Base-by-base conservation (phyloP, 2,888 invertebrate genomes). In the Dusona sp. region DNA sequence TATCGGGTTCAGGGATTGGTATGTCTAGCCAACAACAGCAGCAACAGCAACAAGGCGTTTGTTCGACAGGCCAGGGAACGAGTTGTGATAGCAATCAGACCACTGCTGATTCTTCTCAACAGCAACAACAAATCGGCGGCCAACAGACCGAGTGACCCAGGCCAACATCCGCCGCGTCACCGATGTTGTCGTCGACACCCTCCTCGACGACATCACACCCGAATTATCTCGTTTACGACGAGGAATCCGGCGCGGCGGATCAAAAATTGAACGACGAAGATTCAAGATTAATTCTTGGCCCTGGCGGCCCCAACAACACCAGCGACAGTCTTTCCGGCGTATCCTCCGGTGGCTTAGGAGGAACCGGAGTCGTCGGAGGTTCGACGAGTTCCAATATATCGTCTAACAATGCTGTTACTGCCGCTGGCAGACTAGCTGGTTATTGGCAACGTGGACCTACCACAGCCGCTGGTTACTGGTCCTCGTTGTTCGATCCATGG, bases 141-240 rank as follows among this genome's bases (percentile, higher is more conserved):
- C 57, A 83, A 16, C 83, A 88, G 88, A 81, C 89, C 86, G 94
- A 94, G 94, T 94, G 94, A 94, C 94, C 93, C 93, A 93, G 93
- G 94, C 92, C 94, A 85, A 90, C 93, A 92, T 94, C 94, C 93
- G 94, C 92, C 92, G 92, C 92, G 2, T 93, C 94, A 79, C 92
- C 94, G 57, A 92, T 94, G 83, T 84, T 93, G 81, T 94, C 94
- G 64, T 93, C 94, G 88, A 93, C 94, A 68, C 92, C 94, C 11
- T 94, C 94, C 81, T 94, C 94, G 82, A 92, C 93, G 88, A 90
- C 93, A 36, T 93, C 94, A 45, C 93, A 93, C 36, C 92, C 92
- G 65, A 91, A 93, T 85, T 94, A 94, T 79, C 90, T 93, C 77
- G 92, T 94, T 80, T 94, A 94, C 88, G 94, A 94, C 88, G 94